phyloP scores from a whole-genome alignment of 1,140 invertebrate genomes.

The Pseudoatta argentina region DNA sequence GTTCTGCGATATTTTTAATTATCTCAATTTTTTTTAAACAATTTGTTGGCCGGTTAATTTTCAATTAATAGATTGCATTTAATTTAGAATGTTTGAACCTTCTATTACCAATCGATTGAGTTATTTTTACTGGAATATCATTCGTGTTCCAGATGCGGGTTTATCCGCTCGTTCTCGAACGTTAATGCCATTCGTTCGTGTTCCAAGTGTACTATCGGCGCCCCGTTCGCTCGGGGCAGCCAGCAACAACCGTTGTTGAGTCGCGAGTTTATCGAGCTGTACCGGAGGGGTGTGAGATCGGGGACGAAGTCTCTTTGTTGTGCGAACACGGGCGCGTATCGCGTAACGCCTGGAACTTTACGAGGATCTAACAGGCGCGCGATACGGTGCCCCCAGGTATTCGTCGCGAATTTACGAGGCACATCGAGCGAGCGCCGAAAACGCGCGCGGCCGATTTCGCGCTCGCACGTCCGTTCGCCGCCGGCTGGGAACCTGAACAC shows the following conservation, averaged over 20 bases:
- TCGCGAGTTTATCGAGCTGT: slow-evolving; percentile 55
- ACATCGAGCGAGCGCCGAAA: slow-evolving; percentile 35
- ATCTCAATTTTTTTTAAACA: neutral
- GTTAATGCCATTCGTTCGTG: slow-evolving; percentile 39
- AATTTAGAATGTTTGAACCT: neutral
- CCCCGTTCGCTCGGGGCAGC: slow-evolving; percentile 6
- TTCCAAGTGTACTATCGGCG: slow-evolving; percentile 23
- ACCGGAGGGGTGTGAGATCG: slow-evolving; percentile 28
- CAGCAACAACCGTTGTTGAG: slow-evolving; percentile 41
- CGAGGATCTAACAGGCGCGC: slow-evolving; percentile 49
- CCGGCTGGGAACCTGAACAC: slow-evolving; percentile 49
- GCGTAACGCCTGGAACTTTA: slow-evolving; percentile 49
- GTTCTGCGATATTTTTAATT: neutral
- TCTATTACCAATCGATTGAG: slow-evolving; percentile 24
- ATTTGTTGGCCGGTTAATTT: neutral
- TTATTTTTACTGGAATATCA: slow-evolving; percentile 34
- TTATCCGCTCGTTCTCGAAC: slow-evolving; percentile 47
- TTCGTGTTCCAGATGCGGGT: slow-evolving; percentile 18
- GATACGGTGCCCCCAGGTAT: slow-evolving; percentile 43
- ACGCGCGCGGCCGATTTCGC: slow-evolving; percentile 37
- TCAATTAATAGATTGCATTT: neutral
- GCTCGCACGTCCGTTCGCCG: slow-evolving; percentile 26
- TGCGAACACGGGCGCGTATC: slow-evolving; percentile 40
- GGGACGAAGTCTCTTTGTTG: slow-evolving; percentile 25
- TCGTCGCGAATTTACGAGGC: slow-evolving; percentile 53